Evolutionary conservation across 2,888 invertebrate species (phyloP).

Genomic region (Callimorpha dominula): DNA sequence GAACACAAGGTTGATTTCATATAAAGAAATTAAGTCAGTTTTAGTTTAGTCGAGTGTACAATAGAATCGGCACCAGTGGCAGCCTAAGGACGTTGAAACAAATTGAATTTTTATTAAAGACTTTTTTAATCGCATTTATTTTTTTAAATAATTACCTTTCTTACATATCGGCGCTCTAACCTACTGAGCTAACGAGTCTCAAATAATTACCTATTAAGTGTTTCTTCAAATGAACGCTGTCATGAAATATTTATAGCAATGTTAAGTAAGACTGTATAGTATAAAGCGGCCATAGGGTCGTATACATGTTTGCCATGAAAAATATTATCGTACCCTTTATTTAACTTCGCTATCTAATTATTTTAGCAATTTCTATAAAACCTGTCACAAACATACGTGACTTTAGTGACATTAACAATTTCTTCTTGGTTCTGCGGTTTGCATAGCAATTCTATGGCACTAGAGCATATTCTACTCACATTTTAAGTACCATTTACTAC

Average conservation of each 20-base stretch:
- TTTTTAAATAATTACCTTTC: too few relatives aligned
- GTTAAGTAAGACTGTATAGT: neutral
- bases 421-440: conserved; percentile 16
- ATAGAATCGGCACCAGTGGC: too few relatives aligned
- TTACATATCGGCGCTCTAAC: too few relatives aligned
- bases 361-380: neutral
- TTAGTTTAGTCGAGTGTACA: too few relatives aligned
- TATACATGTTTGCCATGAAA: neutral
- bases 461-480: conserved; percentile 6
- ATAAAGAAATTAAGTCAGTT: too few relatives aligned
- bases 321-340: neutral
- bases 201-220: too few relatives aligned
- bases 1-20: too few relatives aligned
- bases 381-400: conserved; percentile 1
- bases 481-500: neutral
- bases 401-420: conserved; percentile 6
- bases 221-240: neutral
- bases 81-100: too few relatives aligned
- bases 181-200: too few relatives aligned
- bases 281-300: neutral
- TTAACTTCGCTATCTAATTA: neutral
- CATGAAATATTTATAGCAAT: neutral
- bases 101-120: too few relatives aligned
- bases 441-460: conserved; percentile 7
- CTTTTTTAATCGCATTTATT: too few relatives aligned